Base-by-base conservation (phyloP, 2,888 invertebrate genomes). In the Cheilosia grossa region DNA sequence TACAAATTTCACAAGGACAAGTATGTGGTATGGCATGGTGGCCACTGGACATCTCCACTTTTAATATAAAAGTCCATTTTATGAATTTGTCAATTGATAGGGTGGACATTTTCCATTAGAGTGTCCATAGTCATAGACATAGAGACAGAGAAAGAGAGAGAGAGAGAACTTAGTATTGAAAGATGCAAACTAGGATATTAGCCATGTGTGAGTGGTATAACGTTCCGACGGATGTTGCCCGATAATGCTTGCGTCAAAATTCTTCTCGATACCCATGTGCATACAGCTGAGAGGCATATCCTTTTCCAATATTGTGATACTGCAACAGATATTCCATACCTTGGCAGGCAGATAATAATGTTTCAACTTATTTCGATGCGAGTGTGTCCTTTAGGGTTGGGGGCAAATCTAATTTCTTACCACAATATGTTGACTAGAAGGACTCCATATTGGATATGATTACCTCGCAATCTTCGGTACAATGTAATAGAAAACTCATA, bases 401-500 rank as follows among this genome's bases (percentile, higher is more conserved):
- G 58, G 30, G 15, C 30, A 27, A 54, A 70, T 83, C 72, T 66
- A 66, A 85, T 81, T 85, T 81, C 54, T 47, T 51, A 70, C 59
- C 33, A 47, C 72, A 81, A 74, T 85, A 77, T 73, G 74, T 79
- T 69, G 83, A 74, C 79, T 73, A 44, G n/a, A 10, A 74, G 47
- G 49, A 56, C 69, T 64, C 73, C 59, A 69, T 15, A 66, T 80
- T 80, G 24, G 40, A 81, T 67, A 77, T 81, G 75, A 85, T 81
- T 81, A 67, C 75, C 72, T 67, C 67, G 85, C 81, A 75, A 24
- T 58, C 13, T 33, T 37, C 33, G 37, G 19, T 37, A 21, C 37
- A 58, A 51, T 37, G 70, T 74, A 70, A 64, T 64, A 51, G 58
- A 79, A 64, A 79, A 72, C 58, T 79, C 61, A 63, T 72, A 64